phyloP scores from a whole-genome alignment of 2,113 vertebrate genomes.

The Chaenocephalus aceratus region DNA sequence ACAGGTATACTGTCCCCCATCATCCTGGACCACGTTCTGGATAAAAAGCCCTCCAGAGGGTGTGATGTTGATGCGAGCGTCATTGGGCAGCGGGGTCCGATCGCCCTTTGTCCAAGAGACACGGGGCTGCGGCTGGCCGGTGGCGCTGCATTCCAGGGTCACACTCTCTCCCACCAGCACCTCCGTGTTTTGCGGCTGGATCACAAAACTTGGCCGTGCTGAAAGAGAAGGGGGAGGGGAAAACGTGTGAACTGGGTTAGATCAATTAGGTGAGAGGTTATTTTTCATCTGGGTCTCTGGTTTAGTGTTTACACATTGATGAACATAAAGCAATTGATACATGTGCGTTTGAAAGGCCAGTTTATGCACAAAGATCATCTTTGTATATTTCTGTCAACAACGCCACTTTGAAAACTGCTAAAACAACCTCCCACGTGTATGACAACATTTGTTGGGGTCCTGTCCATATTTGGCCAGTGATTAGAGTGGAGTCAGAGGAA shows the following conservation, averaged over 20 bases:
- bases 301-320: not conserved
- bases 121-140: constrained; percentile 91
- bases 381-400: constrained; percentile 12
- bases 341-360: not conserved
- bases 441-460: not conserved
- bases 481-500: constrained; percentile 46
- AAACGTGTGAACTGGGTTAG: not conserved
- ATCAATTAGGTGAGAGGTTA: constrained; percentile 23
- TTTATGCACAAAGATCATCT: not conserved
- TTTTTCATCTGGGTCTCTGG: not conserved
- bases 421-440: constrained; percentile 13
- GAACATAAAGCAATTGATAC: not conserved
- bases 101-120: constrained; percentile 95
- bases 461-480: constrained; percentile 62
- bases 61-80: constrained; percentile 91
- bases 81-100: constrained; percentile 89
- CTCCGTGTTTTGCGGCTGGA: constrained; percentile 98
- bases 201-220: constrained; percentile 96
- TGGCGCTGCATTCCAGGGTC: constrained; percentile 96
- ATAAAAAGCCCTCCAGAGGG: constrained; percentile 95
- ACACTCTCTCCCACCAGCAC: constrained; percentile 97
- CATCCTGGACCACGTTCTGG: constrained; percentile 90
- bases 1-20: constrained; percentile 94
- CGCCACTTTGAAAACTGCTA: not conserved
- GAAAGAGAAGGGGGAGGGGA: constrained; percentile 19